Conservation (phyloP, 2,888 invertebrate genomes). For the Pristionchus arcanus region DNA sequence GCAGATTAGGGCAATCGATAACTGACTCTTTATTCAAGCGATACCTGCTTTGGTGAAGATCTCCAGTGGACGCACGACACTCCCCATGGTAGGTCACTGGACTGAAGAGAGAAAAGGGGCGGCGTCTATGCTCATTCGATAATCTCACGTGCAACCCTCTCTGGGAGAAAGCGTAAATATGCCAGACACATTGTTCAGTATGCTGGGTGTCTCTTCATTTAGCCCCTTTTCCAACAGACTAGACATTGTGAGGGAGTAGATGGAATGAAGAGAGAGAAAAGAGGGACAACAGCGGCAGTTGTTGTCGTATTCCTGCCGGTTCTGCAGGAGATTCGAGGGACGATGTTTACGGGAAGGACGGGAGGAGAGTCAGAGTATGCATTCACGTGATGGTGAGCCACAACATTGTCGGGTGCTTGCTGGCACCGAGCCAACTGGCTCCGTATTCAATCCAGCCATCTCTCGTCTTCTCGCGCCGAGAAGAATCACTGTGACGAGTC, state of each 20-base stretch:
- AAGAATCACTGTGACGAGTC: no score
- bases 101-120: neutral
- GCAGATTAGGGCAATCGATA: neutral
- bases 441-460: neutral
- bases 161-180: neutral
- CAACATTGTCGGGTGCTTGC: neutral
- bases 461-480: no score
- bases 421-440: neutral
- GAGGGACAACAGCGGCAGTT: constrained; percentile 2
- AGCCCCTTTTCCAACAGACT: neutral
- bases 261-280: neutral
- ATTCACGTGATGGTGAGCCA: neutral
- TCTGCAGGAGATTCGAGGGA: constrained; percentile 19
- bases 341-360: neutral
- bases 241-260: neutral
- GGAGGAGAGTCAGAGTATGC: neutral
- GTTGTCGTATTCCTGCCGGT: neutral
- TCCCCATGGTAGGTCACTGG: neutral
- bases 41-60: constrained; percentile 27
- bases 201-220: neutral
- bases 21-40: neutral
- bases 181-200: neutral
- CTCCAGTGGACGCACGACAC: constrained; percentile 10
- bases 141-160: neutral
- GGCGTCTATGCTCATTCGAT: neutral